Conservation (phyloP, 2,113 vertebrate genomes). For the Laticauda colubrina region DNA sequence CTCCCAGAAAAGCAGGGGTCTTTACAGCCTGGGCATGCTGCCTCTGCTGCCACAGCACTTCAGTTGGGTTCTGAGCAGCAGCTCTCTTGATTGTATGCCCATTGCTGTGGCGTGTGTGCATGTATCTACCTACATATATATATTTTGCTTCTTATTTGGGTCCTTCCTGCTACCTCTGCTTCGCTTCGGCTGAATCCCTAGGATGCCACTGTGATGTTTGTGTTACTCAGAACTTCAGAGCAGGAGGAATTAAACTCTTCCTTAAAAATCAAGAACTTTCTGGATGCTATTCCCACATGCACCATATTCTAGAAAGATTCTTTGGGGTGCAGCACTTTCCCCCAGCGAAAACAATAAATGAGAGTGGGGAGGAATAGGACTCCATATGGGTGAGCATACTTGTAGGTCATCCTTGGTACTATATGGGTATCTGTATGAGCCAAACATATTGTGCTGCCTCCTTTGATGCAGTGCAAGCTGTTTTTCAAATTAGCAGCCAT, state of each 20-base stretch:
- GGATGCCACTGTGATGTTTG: constrained; percentile 49
- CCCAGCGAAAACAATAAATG: not conserved
- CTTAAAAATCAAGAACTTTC: constrained; percentile 38
- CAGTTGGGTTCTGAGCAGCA: constrained; percentile 28
- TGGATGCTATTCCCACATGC: not conserved
- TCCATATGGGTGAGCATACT: not conserved
- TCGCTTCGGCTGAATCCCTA: not conserved
- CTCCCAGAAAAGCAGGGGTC: constrained; percentile 14
- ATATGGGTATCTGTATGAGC: not conserved
- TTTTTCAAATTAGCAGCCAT: not conserved
- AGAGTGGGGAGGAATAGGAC: not conserved
- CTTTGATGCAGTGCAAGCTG: not conserved
- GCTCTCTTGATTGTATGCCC: constrained; percentile 38
- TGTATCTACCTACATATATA: not conserved
- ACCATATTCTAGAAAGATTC: not conserved
- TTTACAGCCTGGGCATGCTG: constrained; percentile 38
- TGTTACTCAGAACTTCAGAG: constrained; percentile 57
- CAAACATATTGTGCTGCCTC: not conserved
- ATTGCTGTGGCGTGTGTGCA: constrained; percentile 38
- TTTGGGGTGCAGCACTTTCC: too few species aligned
- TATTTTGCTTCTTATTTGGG: constrained; percentile 42
- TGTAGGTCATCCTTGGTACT: not conserved
- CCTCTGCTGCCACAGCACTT: constrained; percentile 44
- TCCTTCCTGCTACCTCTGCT: constrained; percentile 50
- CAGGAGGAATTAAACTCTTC: constrained; percentile 71